These are phyloP conservation scores for Spea bombifrons DNA, from an alignment of 2,113 vertebrate genomes.

Conservation along the genomic window DNA sequence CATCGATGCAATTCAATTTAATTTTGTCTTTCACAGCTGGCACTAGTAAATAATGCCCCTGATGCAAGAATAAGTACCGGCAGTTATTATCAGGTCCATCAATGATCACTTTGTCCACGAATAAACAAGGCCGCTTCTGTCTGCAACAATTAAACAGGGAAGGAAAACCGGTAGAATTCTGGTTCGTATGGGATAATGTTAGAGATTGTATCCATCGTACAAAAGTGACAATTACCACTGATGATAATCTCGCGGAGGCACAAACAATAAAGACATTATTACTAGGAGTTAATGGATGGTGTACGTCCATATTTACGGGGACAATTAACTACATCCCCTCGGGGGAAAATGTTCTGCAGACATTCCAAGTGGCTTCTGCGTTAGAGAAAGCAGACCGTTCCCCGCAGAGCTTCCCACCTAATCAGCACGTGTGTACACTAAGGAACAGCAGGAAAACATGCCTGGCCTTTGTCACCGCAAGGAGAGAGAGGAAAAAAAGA, in stretches of 20 bases:
- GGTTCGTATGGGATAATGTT: no score
- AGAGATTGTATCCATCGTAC: neutral
- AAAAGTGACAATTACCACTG: neutral
- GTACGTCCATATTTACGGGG: neutral
- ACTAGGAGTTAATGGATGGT: neutral
- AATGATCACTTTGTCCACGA: no score
- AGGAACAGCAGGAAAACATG: neutral
- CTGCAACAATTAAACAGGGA: no score
- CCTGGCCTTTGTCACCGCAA: neutral
- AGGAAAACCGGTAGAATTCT: no score
- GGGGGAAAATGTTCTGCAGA: neutral
- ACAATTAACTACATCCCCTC: neutral
- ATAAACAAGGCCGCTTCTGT: no score
- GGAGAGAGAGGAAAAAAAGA: neutral
- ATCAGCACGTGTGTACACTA: neutral
- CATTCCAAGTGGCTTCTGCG: neutral
- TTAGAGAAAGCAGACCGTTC: neutral
- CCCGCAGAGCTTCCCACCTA: neutral
- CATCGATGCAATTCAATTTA: no score
- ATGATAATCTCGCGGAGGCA: neutral
- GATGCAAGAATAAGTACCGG: no score
- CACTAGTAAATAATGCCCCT: no score
- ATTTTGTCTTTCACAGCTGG: no score
- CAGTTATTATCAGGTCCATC: no score
- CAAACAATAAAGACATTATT: neutral